These are phyloP conservation scores for Teleogryllus occipitalis DNA, from an alignment of 1,140 invertebrate species.

Conservation along the genomic window DNA sequence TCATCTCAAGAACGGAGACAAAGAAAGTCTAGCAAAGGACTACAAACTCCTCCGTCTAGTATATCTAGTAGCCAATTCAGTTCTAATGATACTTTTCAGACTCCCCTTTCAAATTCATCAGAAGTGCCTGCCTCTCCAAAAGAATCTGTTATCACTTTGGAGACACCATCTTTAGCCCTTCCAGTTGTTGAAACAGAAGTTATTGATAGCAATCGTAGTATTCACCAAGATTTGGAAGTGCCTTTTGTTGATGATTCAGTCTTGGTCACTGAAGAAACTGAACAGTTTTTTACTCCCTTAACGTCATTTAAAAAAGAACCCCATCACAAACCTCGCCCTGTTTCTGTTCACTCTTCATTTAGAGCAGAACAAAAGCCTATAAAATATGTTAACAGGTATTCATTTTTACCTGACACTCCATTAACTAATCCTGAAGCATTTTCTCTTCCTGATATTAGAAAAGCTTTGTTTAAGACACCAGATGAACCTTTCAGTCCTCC, in stretches of 20 bases:
- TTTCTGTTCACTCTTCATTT: conserved; percentile 27
- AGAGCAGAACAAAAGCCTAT: conserved; percentile 6
- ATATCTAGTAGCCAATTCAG: not conserved
- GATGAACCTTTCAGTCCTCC: conserved; percentile 39
- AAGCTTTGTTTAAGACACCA: conserved; percentile 27
- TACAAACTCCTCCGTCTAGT: conserved; percentile 25
- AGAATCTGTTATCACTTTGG: not conserved
- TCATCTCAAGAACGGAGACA: conserved; percentile 49
- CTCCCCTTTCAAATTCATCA: not conserved
- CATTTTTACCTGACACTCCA: conserved; percentile 29
- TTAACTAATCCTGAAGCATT: conserved; percentile 32
- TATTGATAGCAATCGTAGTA: conserved; percentile 7
- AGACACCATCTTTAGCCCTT: not conserved
- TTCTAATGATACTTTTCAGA: not conserved
- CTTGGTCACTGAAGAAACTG: conserved; percentile 13
- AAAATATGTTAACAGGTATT: conserved; percentile 19
- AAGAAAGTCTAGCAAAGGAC: conserved; percentile 37
- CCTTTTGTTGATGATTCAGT: conserved; percentile 26
- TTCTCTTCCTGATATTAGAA: conserved; percentile 32
- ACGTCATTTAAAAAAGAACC: conserved; percentile 25
- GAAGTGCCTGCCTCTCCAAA: not conserved
- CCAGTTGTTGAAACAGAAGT: not conserved
- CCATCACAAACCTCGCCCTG: conserved; percentile 21
- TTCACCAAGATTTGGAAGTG: conserved; percentile 24
- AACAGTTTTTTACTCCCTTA: conserved; percentile 25